phyloP scores from a whole-genome alignment of 2,888 invertebrate species.

The Crematogaster levior region DNA sequence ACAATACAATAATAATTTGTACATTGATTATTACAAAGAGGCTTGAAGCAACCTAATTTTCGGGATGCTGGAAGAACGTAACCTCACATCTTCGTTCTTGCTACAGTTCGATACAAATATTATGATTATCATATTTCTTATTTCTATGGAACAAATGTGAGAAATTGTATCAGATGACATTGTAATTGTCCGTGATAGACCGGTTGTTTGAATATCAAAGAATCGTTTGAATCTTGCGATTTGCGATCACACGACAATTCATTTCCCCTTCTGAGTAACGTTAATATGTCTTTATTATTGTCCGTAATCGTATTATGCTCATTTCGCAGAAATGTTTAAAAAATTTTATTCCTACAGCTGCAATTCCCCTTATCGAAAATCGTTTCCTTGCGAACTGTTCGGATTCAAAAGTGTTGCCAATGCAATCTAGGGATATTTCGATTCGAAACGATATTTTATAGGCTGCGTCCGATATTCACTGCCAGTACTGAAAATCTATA shows the following conservation, averaged over 20 bases:
- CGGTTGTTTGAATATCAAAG: too few relatives aligned
- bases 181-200: not conserved
- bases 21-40: not conserved
- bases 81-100: constrained; percentile 12
- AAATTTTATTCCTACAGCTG: not conserved
- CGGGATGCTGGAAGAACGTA: not conserved
- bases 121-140: not conserved
- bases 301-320: not conserved
- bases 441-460: too few relatives aligned
- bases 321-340: not conserved
- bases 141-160: not conserved
- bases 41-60: not conserved
- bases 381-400: not conserved
- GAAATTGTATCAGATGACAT: not conserved
- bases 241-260: not conserved
- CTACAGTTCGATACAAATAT: not conserved
- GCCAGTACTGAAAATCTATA: too few relatives aligned
- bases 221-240: not conserved
- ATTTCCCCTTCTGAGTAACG: not conserved
- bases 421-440: too few relatives aligned
- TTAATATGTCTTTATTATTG: not conserved
- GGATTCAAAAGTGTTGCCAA: constrained; percentile 65
- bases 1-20: not conserved
- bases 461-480: too few relatives aligned
- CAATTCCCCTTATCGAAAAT: not conserved